Evolutionary conservation across 2,888 invertebrate species (phyloP), one percentile per base, ranked within the genome.

Genomic region (Stenichneumon culpator): DNA sequence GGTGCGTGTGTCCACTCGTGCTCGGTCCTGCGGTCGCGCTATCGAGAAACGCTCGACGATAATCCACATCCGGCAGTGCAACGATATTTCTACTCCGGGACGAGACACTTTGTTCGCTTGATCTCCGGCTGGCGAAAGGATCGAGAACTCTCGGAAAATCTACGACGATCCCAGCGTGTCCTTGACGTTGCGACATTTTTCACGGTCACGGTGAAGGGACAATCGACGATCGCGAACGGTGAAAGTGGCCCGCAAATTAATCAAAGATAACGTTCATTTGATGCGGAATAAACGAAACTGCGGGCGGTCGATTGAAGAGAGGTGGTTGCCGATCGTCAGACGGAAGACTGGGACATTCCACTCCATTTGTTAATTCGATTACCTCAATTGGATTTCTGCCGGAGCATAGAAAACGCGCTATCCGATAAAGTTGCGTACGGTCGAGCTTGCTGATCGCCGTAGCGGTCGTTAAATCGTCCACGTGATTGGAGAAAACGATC

Each of bases 331-430:
- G 68, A 69, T 74, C 57, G 50, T 65, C 44, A 65, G 78, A 63
- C 25, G 28, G 16, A 54, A 57, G 22, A 39, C 44, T 47, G 22
- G 19, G 65, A 11, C 57, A 25, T 50, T 67, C 60, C 25, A n/a
- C 68, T 83, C 70, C 79, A 79, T 82, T 84, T 81, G 73, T 25
- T 90, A 90, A 91, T 87, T 78, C 86, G 83, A 86, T 91, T 90
- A 88, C 86, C 73, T 86, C 90, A 90, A 91, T 89, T 89, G 88
- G 82, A 88, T 91, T 90, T 89, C 79, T 36, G 52, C 52, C 9
- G 54, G 68, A 63, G 60, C 19, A 9, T 28, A 39, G 28, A 39
- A 39, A 32, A 72, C 63, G 16, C 73, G 72, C 28, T 60, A 36
- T 69, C 68, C 69, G 50, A 79, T 79, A 78, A 67, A 78, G 74